phyloP scores from a whole-genome alignment of 2,797 vertebrate genomes.

The Sorex maritimensis region DNA sequence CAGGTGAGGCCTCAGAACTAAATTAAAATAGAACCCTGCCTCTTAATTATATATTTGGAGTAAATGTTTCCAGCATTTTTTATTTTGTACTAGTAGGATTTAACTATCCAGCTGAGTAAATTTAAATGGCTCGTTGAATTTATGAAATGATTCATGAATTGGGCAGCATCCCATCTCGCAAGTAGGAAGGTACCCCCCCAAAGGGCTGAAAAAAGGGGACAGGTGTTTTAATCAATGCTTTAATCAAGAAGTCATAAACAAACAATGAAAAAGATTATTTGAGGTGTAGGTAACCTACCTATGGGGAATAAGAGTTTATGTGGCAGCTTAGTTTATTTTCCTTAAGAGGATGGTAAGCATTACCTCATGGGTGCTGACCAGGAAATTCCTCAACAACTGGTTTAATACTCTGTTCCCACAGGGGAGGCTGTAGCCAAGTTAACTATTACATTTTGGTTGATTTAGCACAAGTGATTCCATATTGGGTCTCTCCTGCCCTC shows the following conservation, averaged over 20 bases:
- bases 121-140: not conserved
- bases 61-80: not conserved
- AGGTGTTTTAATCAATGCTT: not conserved
- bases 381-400: not conserved
- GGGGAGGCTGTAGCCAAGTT: not conserved
- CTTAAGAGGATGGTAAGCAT: not conserved
- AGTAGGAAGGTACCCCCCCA: not conserved
- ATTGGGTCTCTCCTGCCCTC: not conserved
- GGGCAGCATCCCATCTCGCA: not conserved
- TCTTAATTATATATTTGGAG: conserved; percentile 24
- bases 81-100: not conserved
- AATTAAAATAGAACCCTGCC: not conserved
- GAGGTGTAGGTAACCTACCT: not conserved
- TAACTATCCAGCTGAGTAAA: not conserved
- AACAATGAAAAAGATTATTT: not conserved
- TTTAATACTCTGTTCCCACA: not conserved
- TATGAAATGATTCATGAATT: not conserved
- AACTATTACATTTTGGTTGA: not conserved
- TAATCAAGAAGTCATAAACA: not conserved
- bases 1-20: no score
- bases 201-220: not conserved
- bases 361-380: not conserved
- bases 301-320: not conserved
- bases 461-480: not conserved
- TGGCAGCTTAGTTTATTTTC: not conserved